Conservation (phyloP, 2,797 vertebrate species). For the Ataeniobius toweri region DNA sequence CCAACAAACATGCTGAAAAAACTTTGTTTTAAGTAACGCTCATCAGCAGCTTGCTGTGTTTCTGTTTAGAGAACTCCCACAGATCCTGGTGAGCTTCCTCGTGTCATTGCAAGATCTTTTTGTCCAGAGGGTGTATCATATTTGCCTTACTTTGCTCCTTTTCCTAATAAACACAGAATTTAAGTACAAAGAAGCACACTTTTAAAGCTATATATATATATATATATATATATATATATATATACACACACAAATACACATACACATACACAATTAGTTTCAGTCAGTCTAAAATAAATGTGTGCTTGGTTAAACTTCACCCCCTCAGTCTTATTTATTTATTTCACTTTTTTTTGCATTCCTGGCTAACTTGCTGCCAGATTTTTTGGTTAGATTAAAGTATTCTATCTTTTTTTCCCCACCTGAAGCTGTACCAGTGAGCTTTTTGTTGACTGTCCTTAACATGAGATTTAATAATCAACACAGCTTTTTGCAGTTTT, state of each 20-base stretch:
- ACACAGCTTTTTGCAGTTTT: slow-evolving; percentile 64
- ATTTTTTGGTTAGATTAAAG: slow-evolving; percentile 29
- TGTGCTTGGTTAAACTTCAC: slow-evolving; percentile 17
- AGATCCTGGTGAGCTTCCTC: slow-evolving; percentile 69
- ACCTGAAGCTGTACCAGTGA: slow-evolving; percentile 22
- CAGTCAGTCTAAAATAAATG: background rate
- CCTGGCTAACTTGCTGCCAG: slow-evolving; percentile 34
- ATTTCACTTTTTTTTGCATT: slow-evolving; percentile 7
- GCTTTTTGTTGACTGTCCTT: slow-evolving; percentile 47
- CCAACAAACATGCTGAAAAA: slow-evolving; percentile 52
- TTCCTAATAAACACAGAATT: slow-evolving; percentile 49
- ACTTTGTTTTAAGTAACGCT: slow-evolving; percentile 74
- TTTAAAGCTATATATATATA: background rate
- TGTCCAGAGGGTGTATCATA: slow-evolving; percentile 71
- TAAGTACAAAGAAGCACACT: slow-evolving; percentile 25
- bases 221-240: slow-evolving; percentile 2
- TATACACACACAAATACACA: background rate
- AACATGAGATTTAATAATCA: slow-evolving; percentile 49
- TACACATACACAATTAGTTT: slow-evolving; percentile 41
- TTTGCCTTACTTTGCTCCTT: slow-evolving; percentile 74
- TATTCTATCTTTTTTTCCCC: slow-evolving; percentile 17
- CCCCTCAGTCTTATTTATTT: slow-evolving; percentile 11
- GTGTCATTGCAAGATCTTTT: slow-evolving; percentile 73
- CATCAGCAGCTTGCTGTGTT: slow-evolving; percentile 72
- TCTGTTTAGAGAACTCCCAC: slow-evolving; percentile 63